Conservation (phyloP, 2,113 vertebrate species). For the Atlantisia rogersi region DNA sequence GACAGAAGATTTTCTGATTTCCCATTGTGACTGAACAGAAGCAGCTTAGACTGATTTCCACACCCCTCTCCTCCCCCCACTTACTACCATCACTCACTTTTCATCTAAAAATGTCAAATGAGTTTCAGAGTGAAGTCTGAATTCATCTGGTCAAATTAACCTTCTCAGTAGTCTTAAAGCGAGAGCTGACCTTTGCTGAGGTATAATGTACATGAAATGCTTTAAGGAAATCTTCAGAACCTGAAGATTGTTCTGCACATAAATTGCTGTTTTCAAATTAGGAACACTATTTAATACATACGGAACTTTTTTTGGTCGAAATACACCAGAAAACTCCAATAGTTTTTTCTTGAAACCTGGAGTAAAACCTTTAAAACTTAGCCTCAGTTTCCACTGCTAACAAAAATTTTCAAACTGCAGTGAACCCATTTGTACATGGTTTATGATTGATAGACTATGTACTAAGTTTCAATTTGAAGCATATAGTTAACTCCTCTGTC, state of each 20-base stretch:
- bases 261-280: not conserved
- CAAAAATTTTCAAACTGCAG: not conserved
- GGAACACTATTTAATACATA: not conserved
- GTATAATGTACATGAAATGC: not conserved
- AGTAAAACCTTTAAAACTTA: not conserved
- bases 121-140: slow-evolving; percentile 35
- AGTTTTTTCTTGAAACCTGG: not conserved
- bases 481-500: not conserved
- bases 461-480: not conserved
- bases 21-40: not conserved
- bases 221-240: slow-evolving; percentile 3
- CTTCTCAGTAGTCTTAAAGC: slow-evolving; percentile 44
- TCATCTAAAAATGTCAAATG: slow-evolving; percentile 56
- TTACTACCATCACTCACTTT: not conserved
- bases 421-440: not conserved
- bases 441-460: not conserved
- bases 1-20: not conserved
- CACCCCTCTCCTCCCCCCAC: too few relatives aligned
- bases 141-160: slow-evolving; percentile 58
- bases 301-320: not conserved
- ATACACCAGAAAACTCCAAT: accelerated
- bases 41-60: not conserved
- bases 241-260: not conserved
- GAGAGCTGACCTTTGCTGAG: slow-evolving; percentile 31
- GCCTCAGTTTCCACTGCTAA: not conserved